These are phyloP conservation scores for Digitonthophagus gazella DNA, from an alignment of 2,888 invertebrate species.

Conservation along the genomic window DNA sequence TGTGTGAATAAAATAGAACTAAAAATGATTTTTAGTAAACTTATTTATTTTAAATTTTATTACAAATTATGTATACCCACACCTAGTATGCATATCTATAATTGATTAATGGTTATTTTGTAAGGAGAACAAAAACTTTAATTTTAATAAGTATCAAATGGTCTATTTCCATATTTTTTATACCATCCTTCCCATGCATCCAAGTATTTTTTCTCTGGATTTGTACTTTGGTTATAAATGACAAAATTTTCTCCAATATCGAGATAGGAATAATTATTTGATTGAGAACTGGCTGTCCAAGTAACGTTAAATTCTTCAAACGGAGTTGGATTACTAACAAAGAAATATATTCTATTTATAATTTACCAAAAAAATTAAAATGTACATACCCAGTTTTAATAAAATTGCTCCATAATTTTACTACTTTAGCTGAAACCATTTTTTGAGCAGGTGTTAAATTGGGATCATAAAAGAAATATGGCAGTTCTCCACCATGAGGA, in stretches of 20 bases:
- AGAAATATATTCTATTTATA: background rate
- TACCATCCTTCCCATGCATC: slow-evolving; percentile 39
- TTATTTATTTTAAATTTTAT: no score
- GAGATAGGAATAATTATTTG: slow-evolving; percentile 33
- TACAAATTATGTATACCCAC: no score
- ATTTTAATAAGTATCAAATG: slow-evolving; percentile 38
- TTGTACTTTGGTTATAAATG: slow-evolving; percentile 20
- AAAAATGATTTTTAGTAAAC: no score
- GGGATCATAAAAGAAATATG: slow-evolving; percentile 29
- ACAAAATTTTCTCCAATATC: slow-evolving; percentile 34
- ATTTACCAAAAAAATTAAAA: background rate
- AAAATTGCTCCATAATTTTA: slow-evolving; percentile 4
- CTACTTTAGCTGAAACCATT: slow-evolving; percentile 1
- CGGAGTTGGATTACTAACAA: slow-evolving; percentile 1
- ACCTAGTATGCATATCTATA: no score
- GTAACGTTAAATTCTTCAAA: slow-evolving; percentile 29
- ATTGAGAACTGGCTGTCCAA: slow-evolving; percentile 32
- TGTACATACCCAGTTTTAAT: background rate
- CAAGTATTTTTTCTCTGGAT: slow-evolving; percentile 34
- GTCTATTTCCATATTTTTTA: slow-evolving; percentile 34
- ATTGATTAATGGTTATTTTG: background rate
- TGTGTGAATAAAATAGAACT: no score
- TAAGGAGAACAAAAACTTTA: no score
- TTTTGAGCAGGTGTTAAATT: slow-evolving; percentile 1
- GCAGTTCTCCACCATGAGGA: slow-evolving; percentile 33